A percentile compares a stretch with the other conserved stretches of the same genome.
Evolutionary conservation across 2,888 invertebrate species (phyloP).

Genomic region (Dioctria rufipes): DNA sequence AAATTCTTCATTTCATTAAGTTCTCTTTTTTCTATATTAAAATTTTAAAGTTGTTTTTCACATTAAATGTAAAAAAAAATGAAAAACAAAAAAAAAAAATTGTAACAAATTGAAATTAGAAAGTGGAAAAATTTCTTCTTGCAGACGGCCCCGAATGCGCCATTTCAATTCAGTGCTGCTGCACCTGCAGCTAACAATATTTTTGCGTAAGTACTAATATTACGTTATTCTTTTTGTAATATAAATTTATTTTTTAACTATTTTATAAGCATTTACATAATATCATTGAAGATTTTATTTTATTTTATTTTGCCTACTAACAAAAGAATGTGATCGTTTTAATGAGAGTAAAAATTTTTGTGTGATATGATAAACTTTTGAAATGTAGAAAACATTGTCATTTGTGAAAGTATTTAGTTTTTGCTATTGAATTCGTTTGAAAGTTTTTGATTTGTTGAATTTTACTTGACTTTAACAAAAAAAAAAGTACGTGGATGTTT

Average conservation of each 20-base stretch:
- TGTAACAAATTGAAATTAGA: slow-evolving; percentile 52
- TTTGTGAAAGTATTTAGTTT: neutral
- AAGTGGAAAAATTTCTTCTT: slow-evolving; percentile 62
- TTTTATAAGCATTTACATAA: slow-evolving; percentile 9
- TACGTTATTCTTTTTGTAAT: slow-evolving; percentile 35
- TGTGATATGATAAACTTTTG: neutral
- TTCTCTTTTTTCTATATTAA: neutral
- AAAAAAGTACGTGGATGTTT: neutral
- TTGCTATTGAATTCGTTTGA: neutral
- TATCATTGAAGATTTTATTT: too few relatives aligned
- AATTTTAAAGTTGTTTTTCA: slow-evolving; percentile 19
- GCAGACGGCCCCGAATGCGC: slow-evolving; percentile 69
- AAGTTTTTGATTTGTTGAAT: neutral
- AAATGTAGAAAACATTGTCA: too few relatives aligned
- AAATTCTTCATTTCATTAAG: slow-evolving; percentile 26
- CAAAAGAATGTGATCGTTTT: slow-evolving; percentile 16
- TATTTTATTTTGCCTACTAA: slow-evolving; percentile 1
- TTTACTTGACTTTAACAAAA: neutral
- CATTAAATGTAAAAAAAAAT: slow-evolving; percentile 39
- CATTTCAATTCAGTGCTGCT: slow-evolving; percentile 71
- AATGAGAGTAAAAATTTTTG: neutral
- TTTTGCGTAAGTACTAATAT: slow-evolving; percentile 70
- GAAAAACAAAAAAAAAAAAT: slow-evolving; percentile 40
- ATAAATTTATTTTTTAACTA: slow-evolving; percentile 28
- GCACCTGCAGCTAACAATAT: slow-evolving; percentile 68